Base-by-base conservation (phyloP, 2,797 vertebrate genomes). In the Erethizon dorsatum region DNA sequence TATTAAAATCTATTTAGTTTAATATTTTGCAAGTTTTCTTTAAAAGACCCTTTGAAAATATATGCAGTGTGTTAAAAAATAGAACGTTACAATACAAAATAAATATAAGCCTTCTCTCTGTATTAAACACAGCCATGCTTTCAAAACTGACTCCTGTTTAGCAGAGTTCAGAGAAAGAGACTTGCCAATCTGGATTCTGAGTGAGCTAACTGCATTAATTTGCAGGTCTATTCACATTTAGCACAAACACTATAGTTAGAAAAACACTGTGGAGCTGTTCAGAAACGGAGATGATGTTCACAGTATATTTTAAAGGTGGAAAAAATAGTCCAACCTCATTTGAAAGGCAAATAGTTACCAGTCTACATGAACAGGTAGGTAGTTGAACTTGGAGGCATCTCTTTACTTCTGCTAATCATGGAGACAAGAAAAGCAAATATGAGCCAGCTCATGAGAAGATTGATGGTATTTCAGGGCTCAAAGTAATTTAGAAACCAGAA, bases 161-260 rank as follows among this genome's bases (percentile, higher is more conserved):
- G 59, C 77, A 94, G 85, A 92, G 85, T 97, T 98, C 96, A 90
- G 95, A 95, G 96, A 98, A 97, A 97, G 97, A 98, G 96, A 79
- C 96, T 98, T 98, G 95, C 93, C 97, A 95, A 89, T 97, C 89
- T 92, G 79, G 83, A 85, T 98, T 96, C 61, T 0, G 18, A 93
- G 91, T 79, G 97, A 95, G 88, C 77, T 96, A 91, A 83, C 90
- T 94, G 93, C 97, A 98, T 98, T 97, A 88, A 17, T 98, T 98
- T 98, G 82, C 96, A 97, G 97, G 96, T 96, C 98, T 98, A 31
- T 95, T 94, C 96, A 97, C 94, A 90, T 10, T 97, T 95, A 97
- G 93, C 82, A 47, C 98, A 98, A 98, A 97, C 98, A 97, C 97
- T 84, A 92, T 80, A 97, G 90, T 98, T 98, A 85, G 95, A 97